Conservation (phyloP, 2,888 invertebrate species). For the Phalera bucephala region DNA sequence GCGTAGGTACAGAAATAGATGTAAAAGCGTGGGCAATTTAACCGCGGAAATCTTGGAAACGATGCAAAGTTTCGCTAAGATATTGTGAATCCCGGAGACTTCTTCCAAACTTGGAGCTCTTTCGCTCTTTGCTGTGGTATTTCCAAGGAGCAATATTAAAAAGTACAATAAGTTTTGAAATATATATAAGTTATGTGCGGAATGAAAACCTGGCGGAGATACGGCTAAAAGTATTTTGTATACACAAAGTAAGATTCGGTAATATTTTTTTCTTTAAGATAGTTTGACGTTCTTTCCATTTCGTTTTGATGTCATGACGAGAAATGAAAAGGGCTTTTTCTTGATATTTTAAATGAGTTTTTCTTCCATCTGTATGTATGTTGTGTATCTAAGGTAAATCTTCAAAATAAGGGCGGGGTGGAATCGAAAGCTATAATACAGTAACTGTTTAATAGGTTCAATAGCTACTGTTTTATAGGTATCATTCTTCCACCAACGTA, state of each 20-base stretch:
- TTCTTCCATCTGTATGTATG: no score
- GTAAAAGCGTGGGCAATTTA: slow-evolving; percentile 36
- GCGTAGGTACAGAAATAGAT: slow-evolving; percentile 23
- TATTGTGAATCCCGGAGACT: slow-evolving; percentile 47
- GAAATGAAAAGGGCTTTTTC: no score
- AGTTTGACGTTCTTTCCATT: no score
- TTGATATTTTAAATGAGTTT: no score
- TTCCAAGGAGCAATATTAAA: slow-evolving; percentile 43
- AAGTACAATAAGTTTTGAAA: slow-evolving; percentile 37
- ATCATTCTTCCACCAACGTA: no score
- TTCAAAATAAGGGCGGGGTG: no score
- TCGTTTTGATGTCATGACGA: no score
- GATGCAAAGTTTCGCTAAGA: slow-evolving; percentile 43
- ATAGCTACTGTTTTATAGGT: no score
- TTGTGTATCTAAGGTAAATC: no score
- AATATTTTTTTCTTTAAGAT: no score
- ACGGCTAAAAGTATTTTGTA: slow-evolving; percentile 1
- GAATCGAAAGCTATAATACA: no score
- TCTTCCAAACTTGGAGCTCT: slow-evolving; percentile 35
- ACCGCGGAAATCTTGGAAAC: slow-evolving; percentile 47
- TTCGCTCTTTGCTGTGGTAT: slow-evolving; percentile 31
- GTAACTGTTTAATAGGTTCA: no score
- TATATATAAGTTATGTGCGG: slow-evolving; percentile 27
- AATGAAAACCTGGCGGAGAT: slow-evolving; percentile 12
- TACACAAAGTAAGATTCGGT: neutral